Conservation (phyloP, 2,888 invertebrate species). For the Brachyptera putata region DNA sequence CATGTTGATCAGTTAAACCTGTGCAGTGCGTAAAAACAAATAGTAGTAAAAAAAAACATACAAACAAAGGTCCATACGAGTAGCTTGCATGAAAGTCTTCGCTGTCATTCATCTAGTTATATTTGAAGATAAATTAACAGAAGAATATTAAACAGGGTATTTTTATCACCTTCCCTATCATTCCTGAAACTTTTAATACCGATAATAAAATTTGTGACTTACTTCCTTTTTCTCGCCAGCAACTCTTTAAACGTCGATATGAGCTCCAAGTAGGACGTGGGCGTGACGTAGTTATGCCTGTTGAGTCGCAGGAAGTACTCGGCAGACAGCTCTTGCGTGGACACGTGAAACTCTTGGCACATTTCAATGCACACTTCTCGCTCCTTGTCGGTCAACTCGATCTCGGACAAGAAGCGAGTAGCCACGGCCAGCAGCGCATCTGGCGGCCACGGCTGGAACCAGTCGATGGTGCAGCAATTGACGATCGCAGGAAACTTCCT, state of each 20-base stretch:
- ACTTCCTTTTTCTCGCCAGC: conserved; percentile 66
- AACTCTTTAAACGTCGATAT: conserved; percentile 85
- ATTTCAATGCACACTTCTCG: conserved; percentile 75
- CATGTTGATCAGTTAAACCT: too few relatives aligned
- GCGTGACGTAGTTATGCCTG: conserved; percentile 84
- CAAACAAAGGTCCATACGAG: too few relatives aligned
- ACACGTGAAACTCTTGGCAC: conserved; percentile 86
- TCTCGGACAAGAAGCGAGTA: conserved; percentile 71
- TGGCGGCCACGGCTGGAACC: conserved; percentile 95
- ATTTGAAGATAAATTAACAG: too few relatives aligned
- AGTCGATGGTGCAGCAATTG: conserved; percentile 94
- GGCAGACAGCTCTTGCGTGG: conserved; percentile 67
- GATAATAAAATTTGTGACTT: too few relatives aligned
- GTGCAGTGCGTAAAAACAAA: too few relatives aligned
- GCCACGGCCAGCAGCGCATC: conserved; percentile 89
- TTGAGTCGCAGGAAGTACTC: conserved; percentile 63
- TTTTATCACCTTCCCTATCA: too few relatives aligned
- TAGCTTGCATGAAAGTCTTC: too few relatives aligned
- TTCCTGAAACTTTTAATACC: too few relatives aligned
- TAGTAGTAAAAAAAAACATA: too few relatives aligned
- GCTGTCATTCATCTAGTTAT: too few relatives aligned
- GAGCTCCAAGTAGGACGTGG: conserved; percentile 87
- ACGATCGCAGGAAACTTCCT: conserved; percentile 90
- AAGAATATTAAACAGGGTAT: too few relatives aligned
- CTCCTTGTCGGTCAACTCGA: conserved; percentile 72